Percentiles rank a stretch among this genome's conserved stretches.
These are phyloP conservation scores for Anoplolepis gracilipes DNA, from an alignment of 1,140 invertebrate species.

Conservation along the genomic window DNA sequence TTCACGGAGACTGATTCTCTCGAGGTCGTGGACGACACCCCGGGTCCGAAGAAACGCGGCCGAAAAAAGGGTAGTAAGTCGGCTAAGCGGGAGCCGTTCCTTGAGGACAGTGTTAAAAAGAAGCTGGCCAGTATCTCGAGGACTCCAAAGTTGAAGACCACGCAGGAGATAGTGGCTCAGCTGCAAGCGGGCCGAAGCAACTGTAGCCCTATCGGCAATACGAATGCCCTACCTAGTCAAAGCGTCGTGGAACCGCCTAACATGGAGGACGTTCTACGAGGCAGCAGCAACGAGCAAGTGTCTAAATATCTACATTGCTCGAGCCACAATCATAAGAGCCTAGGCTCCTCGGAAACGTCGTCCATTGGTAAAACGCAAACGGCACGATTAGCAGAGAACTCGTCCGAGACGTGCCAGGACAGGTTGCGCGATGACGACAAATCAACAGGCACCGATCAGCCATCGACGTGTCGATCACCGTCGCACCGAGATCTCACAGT, in stretches of 20 bases:
- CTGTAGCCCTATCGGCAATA: conserved; percentile 64
- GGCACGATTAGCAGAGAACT: conserved; percentile 49
- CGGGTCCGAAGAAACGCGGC: conserved; percentile 88
- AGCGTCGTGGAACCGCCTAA: conserved; percentile 80
- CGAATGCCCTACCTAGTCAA: conserved; percentile 82
- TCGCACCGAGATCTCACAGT: conserved; percentile 80
- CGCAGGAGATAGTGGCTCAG: conserved; percentile 92
- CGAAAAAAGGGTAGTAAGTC: conserved; percentile 90
- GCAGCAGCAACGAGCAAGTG: conserved; percentile 83
- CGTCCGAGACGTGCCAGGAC: conserved; percentile 58
- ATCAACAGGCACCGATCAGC: background rate
- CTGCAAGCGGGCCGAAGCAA: conserved; percentile 89
- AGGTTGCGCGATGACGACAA: conserved; percentile 22
- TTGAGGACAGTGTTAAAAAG: conserved; percentile 88
- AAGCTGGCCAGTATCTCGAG: conserved; percentile 88
- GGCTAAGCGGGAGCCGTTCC: conserved; percentile 84
- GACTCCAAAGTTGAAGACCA: conserved; percentile 93
- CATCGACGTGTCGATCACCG: conserved; percentile 43
- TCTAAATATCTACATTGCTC: conserved; percentile 87
- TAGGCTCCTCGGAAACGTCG: conserved; percentile 55
- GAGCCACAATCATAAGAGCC: conserved; percentile 79
- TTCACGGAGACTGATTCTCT: conserved; percentile 69
- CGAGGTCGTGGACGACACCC: conserved; percentile 67
- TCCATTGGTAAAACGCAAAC: conserved; percentile 38
- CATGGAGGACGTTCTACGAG: conserved; percentile 80